These are phyloP conservation scores for Halcyon badia DNA, from an alignment of 2,797 vertebrate species.

Conservation along the genomic window DNA sequence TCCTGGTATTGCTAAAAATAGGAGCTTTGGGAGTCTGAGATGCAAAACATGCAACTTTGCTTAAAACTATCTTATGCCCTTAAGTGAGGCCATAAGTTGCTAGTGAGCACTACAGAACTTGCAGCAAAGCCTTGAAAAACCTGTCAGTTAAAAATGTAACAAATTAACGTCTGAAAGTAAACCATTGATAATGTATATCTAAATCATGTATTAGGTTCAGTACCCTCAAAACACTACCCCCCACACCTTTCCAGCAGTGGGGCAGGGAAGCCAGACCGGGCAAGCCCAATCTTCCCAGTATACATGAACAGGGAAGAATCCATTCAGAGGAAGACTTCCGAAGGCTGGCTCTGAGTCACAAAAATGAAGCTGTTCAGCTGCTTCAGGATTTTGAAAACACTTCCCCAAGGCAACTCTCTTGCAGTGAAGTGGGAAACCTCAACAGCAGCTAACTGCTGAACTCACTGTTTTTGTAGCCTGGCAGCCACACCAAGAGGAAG, in stretches of 20 bases:
- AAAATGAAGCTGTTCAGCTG: fast-evolving
- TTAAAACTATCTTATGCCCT: background rate
- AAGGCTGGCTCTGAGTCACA: background rate
- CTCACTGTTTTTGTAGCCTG: background rate
- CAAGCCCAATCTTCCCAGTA: background rate
- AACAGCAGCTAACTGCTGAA: background rate
- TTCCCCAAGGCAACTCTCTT: background rate
- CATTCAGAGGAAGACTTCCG: background rate
- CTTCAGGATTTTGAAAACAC: background rate
- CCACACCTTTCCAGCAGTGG: too few relatives aligned
- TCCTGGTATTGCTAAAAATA: background rate
- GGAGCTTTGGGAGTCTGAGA: background rate
- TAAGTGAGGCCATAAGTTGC: background rate
- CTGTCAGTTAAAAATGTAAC: background rate
- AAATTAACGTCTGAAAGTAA: background rate
- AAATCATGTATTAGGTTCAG: background rate
- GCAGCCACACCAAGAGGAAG: background rate
- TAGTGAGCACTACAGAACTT: background rate
- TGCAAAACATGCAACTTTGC: background rate
- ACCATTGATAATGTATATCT: fast-evolving
- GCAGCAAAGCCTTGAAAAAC: background rate
- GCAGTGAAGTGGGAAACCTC: background rate
- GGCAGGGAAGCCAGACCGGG: background rate
- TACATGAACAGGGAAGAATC: background rate
- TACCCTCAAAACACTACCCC: background rate